Evolutionary conservation across 1,140 invertebrate genomes (phyloP).

Genomic region (Bombus picipes): DNA sequence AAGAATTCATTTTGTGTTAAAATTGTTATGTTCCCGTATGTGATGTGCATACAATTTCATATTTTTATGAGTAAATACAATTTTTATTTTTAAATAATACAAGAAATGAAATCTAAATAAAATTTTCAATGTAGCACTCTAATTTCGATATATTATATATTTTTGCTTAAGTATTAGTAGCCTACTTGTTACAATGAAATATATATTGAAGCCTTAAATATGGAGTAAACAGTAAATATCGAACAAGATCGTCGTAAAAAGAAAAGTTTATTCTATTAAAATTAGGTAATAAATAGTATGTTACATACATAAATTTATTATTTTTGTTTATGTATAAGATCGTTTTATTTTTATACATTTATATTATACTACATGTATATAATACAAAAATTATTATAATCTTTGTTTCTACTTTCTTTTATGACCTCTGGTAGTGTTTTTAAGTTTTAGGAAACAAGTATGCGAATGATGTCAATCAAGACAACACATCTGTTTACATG

Average conservation of each 20-base stretch:
- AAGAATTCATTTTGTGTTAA: not conserved
- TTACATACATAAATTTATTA: not conserved
- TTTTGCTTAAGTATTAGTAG: too few relatives aligned
- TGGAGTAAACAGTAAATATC: too few relatives aligned
- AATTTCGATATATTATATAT: too few relatives aligned
- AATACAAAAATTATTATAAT: not conserved
- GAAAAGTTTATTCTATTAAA: too few relatives aligned
- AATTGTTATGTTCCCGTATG: not conserved
- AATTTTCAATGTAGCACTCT: not conserved
- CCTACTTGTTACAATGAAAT: too few relatives aligned
- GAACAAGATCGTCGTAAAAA: too few relatives aligned
- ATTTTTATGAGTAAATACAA: not conserved
- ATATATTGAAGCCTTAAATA: too few relatives aligned
- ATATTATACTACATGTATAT: not conserved
- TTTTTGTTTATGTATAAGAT: too few relatives aligned
- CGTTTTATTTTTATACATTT: not conserved
- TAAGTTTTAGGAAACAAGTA: not conserved
- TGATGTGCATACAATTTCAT: not conserved
- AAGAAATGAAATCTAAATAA: not conserved
- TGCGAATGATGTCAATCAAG: not conserved
- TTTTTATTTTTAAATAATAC: not conserved
- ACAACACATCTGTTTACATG: not conserved
- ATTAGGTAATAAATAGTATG: not conserved
- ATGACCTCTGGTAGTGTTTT: not conserved
- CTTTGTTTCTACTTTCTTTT: not conserved